These are phyloP conservation scores for Bettongia penicillata DNA, from an alignment of 2,113 vertebrate species.

Conservation along the genomic window DNA sequence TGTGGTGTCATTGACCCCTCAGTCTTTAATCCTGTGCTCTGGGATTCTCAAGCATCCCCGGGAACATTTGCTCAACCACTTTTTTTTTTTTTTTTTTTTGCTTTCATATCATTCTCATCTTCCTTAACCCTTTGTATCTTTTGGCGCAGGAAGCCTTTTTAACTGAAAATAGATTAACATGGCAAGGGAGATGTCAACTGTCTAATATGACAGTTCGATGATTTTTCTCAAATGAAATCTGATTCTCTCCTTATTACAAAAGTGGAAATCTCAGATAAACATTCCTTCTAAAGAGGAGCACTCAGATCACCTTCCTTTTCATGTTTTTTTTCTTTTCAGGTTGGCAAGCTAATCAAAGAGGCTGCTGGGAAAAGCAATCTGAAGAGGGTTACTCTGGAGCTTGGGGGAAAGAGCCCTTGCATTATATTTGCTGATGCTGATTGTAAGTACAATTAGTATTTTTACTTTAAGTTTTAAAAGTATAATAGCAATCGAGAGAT, in stretches of 20 bases:
- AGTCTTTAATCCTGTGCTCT: not conserved
- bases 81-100: not conserved
- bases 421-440: slow-evolving; percentile 94
- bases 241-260: not conserved
- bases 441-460: slow-evolving; percentile 83
- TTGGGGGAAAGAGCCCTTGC: slow-evolving; percentile 93
- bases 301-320: slow-evolving; percentile 33
- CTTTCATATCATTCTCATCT: not conserved
- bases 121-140: not conserved
- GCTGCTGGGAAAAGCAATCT: slow-evolving; percentile 92
- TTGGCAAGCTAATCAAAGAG: slow-evolving; percentile 92
- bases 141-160: not conserved
- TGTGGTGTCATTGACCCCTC: not conserved
- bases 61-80: not conserved
- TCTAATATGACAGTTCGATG: not conserved
- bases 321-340: slow-evolving; percentile 81
- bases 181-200: not conserved
- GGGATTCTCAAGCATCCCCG: not conserved
- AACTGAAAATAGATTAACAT: not conserved
- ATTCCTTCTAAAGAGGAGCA: not conserved
- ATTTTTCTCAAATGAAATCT: slow-evolving; percentile 11
- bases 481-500: not conserved
- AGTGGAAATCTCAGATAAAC: not conserved
- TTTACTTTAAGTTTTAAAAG: not conserved
- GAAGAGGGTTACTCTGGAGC: slow-evolving; percentile 92